Base-by-base conservation (phyloP, 2,888 invertebrate genomes). In the Chloromyia formosa region DNA sequence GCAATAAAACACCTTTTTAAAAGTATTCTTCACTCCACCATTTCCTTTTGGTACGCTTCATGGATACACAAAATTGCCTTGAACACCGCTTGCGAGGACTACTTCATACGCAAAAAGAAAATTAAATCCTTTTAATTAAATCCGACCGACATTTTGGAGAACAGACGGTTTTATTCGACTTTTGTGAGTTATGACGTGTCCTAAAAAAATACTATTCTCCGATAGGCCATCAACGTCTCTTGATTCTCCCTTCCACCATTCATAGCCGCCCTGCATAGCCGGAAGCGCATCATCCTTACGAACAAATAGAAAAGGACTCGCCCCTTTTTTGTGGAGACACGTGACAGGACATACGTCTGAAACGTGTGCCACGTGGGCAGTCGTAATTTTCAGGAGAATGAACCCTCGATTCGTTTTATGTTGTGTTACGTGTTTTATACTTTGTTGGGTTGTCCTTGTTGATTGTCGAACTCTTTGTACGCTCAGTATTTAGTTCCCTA, bases 361-460 rank as follows among this genome's bases (percentile, higher is more conserved):
- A 71, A 42, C 71, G 71, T 71, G 40, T 71, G 71, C 56, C 71
- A 18, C 45, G 58, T 40, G 40, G 58, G 20, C 71, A 71, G 40
- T 23, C n/a, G 56, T 71, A 71, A 71, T 71, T 71, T 71, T 58
- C 71, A 71, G 56, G 14, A 71, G 56, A 49, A 49, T 9, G 56
- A 10, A 20, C 49, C 40, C 71, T 40, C 56, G 71, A 71, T 71
- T 69, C 69, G 54, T 54, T 71, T 58, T 71, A 40, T 56, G 20
- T 56, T 49, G 49, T 12, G 49, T n/a, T 45, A 66, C 20, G 7
- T 71, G 20, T 71, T 18, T 71, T 56, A 7, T 18, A 7, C 14
- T 35, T 35, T 35, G 27, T 35, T 35, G 27, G 27, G 40, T 40
- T 71, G 40, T 60, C 60, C 40, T 58, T 40, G 40, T 56, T 71